Base-by-base conservation (phyloP, 1,140 invertebrate species). In the Cherax quadricarinatus region DNA sequence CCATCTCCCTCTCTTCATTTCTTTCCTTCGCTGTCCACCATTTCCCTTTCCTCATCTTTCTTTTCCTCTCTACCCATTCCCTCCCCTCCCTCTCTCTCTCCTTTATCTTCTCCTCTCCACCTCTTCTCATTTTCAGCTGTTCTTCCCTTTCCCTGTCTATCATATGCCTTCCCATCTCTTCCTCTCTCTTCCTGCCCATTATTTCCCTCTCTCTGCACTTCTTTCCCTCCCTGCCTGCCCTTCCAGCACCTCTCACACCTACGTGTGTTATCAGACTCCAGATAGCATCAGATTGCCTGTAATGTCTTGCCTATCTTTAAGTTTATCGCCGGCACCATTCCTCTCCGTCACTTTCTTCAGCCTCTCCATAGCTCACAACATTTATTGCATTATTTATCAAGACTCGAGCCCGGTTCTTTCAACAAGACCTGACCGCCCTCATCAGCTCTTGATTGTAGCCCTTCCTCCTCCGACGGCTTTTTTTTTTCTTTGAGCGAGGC, bases 271-370 rank as follows among this genome's bases (percentile, higher is more conserved):
- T 84, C 82, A 30, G 53, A 62, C 82, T 21, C 6, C 24, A 84
- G 82, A 84, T 62, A 84, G 18, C 57, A 84, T 84, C 82, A 84
- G 82, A 84, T 84, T 84, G 82, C n/a, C 82, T 84, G 82, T 84
- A 84, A 53, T 24, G 24, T 49, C 53, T 30, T 10, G 48, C 62
- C 12, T 30, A 62, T 84, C 82, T 83, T 83, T 62, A 62, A 57
- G 41, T 84, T 83, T 83, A 83, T 83, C 81, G 41, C 81, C 9
- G 49, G 48, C 21, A 30, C 81, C 81, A 83, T 83, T 84, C 53
- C 53, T 84, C 82, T 62, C n/a, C 82, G 82, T 84, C 82, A 62
- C 21, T 21, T 84, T n/a, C 62, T 5, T 5, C 14, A 16, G 62
- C 18, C 62, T 21, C 62, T 57, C 82, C 82, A 62, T 84, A 84